Evolutionary conservation across 2,888 invertebrate genomes (phyloP), one percentile per base, ranked within the genome.

Genomic region (Hymenopus coronatus): DNA sequence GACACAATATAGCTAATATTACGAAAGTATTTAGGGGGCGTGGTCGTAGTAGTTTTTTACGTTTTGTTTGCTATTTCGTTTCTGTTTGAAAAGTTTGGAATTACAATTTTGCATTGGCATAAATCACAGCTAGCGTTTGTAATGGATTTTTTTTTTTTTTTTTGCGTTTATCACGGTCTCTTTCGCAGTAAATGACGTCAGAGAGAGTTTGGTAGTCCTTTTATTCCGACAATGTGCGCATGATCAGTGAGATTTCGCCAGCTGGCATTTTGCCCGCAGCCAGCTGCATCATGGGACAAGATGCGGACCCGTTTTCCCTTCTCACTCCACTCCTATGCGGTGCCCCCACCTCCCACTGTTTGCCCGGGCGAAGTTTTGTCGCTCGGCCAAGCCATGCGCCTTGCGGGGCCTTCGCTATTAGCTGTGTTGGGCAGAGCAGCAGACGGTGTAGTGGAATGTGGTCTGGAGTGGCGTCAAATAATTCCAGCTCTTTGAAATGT

Each of bases 341-440:
- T 83, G 30, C 84, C 90, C 88, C 87, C 85, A 28, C 88, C 84
- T 82, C 82, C 89, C 28, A 27, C 30, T 85, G 89, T 89, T 90
- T 89, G 89, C 89, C 90, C 90, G 89, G 89, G 90, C 89, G 88
- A 88, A 90, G 90, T 90, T 89, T 90, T 90, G 89, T 90, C 90
- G 90, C 89, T 88, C 90, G 89, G 90, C 90, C 90, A 90, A 90
- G 86, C 84, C 28, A 83, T 90, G 90, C 90, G 85, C 90, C 84
- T 28, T 89, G 81, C 88, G 88, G 90, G 90, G 90, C 90, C 90
- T 54, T 84, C 81, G n/a, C 70, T 86, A 28, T 28, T 86, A 30
- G 70, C 86, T 70, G 70, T 86, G 14, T 28, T 85, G 70, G 83
- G 84, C 88, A 88, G 84, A 84, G 86, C 85, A 70, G 89, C 83